Percentiles rank a stretch among this genome's conserved stretches.
Evolutionary conservation across 2,888 invertebrate genomes (phyloP).

Genomic region (Nesidiocoris tenuis): DNA sequence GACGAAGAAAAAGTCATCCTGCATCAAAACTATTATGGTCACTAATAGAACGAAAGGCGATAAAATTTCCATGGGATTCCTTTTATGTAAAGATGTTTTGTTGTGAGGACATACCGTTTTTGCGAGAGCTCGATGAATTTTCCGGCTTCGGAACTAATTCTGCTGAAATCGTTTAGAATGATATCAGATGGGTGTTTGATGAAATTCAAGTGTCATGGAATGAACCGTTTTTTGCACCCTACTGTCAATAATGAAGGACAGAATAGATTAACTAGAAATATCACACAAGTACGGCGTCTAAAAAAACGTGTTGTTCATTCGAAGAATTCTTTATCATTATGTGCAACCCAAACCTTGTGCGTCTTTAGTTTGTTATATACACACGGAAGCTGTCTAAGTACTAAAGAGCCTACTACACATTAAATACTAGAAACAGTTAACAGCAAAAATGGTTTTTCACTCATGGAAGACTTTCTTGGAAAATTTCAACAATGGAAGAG

Average conservation of each 20-base stretch:
- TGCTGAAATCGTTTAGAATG: constrained; percentile 32
- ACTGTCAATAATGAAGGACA: constrained; percentile 40
- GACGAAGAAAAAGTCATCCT: not conserved
- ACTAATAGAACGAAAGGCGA: not conserved
- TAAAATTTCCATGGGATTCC: not conserved
- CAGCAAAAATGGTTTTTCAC: not conserved
- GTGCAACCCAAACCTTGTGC: constrained; percentile 42
- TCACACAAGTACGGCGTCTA: constrained; percentile 1
- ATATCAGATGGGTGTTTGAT: constrained; percentile 31
- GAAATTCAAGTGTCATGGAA: constrained; percentile 17
- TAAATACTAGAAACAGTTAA: not conserved
- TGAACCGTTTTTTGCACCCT: constrained; percentile 40
- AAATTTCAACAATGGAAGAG: not conserved
- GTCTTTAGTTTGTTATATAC: constrained; percentile 34
- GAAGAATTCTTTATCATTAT: constrained; percentile 1
- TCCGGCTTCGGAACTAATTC: constrained; percentile 38
- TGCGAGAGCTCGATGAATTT: constrained; percentile 38
- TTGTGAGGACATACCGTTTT: constrained; percentile 34
- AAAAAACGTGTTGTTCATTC: constrained; percentile 21
- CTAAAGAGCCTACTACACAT: no score
- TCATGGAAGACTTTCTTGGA: not conserved
- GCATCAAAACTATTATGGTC: not conserved
- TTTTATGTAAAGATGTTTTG: constrained; percentile 17
- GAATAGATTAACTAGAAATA: constrained; percentile 21
- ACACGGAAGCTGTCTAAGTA: constrained; percentile 20